These are phyloP conservation scores for Crioceris asparagi DNA, from an alignment of 2,888 invertebrate species.

Conservation along the genomic window DNA sequence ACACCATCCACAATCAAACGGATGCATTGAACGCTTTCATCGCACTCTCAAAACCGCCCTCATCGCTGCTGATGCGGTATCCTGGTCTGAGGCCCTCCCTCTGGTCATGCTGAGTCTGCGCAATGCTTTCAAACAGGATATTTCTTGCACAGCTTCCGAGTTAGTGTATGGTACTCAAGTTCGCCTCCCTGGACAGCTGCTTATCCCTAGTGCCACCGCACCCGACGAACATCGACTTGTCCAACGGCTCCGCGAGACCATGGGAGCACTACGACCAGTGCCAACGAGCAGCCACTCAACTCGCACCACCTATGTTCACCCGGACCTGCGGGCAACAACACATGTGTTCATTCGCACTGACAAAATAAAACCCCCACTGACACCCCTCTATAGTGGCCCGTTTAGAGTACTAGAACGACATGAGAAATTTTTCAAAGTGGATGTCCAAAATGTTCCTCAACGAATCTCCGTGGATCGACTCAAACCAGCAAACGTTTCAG, in stretches of 20 bases:
- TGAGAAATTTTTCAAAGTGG: conserved; percentile 13
- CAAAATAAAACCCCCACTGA: conserved; percentile 17
- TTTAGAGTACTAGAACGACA: conserved; percentile 14
- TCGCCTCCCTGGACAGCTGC: conserved; percentile 2
- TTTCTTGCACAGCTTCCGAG: conserved; percentile 7
- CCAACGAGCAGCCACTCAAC: conserved; percentile 3
- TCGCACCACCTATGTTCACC: conserved; percentile 28
- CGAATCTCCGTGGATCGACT: conserved; percentile 17
- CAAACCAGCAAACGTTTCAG: conserved; percentile 16
- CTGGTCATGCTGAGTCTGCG: conserved; percentile 5
- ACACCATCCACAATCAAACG: conserved; percentile 18
- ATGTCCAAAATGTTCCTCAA: conserved; percentile 11
- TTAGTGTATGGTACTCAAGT: conserved; percentile 8
- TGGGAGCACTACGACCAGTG: conserved; percentile 6
- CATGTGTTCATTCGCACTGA: conserved; percentile 29
- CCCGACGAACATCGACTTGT: conserved; percentile 5
- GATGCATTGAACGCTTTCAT: conserved; percentile 18
- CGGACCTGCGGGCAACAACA: conserved; percentile 34
- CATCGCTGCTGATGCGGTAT: conserved; percentile 6
- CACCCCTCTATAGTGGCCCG: conserved; percentile 22
- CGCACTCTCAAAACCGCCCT: not conserved
- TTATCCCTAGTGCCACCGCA: conserved; percentile 1
- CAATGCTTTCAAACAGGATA: conserved; percentile 1
- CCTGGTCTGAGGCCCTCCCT: conserved; percentile 12
- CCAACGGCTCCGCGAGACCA: conserved; percentile 4